A percentile compares a stretch with the other conserved stretches of the same genome.
phyloP scores from a whole-genome alignment of 1,140 invertebrate genomes.

The Saccostrea echinata region DNA sequence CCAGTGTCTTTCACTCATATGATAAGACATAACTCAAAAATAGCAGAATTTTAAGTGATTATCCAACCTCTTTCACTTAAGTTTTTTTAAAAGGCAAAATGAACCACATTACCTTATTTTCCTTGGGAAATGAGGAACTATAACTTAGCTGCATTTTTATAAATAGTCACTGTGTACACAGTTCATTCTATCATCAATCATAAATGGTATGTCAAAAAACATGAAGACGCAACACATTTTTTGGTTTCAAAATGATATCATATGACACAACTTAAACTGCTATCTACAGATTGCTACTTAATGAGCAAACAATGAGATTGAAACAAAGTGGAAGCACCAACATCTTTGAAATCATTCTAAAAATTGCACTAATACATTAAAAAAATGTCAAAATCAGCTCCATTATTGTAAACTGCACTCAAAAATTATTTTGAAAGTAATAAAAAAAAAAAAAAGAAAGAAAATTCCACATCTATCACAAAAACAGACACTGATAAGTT shows the following conservation, averaged over 20 bases:
- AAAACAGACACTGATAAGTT: not conserved
- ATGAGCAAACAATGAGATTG: not conserved
- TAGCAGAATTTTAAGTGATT: too few relatives aligned
- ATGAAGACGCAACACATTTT: not conserved
- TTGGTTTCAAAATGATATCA: not conserved
- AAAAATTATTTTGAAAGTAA: not conserved
- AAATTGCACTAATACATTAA: slow-evolving; percentile 10
- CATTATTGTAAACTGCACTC: not conserved
- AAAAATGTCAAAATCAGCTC: not conserved
- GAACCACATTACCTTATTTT: too few relatives aligned
- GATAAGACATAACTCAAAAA: too few relatives aligned
- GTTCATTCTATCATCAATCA: not conserved
- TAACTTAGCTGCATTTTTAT: too few relatives aligned
- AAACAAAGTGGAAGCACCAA: slow-evolving; percentile 30
- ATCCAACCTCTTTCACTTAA: too few relatives aligned
- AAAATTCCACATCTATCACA: not conserved
- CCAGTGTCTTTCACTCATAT: too few relatives aligned
- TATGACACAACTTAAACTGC: not conserved
- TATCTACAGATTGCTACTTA: not conserved
- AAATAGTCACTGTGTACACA: too few relatives aligned
- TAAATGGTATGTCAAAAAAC: not conserved
- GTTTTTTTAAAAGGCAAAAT: too few relatives aligned
- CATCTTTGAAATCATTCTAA: not conserved
- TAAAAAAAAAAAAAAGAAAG: not conserved
- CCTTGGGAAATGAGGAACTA: too few relatives aligned